phyloP scores from a whole-genome alignment of 1,140 invertebrate species.

The Brachionus plicatilis region DNA sequence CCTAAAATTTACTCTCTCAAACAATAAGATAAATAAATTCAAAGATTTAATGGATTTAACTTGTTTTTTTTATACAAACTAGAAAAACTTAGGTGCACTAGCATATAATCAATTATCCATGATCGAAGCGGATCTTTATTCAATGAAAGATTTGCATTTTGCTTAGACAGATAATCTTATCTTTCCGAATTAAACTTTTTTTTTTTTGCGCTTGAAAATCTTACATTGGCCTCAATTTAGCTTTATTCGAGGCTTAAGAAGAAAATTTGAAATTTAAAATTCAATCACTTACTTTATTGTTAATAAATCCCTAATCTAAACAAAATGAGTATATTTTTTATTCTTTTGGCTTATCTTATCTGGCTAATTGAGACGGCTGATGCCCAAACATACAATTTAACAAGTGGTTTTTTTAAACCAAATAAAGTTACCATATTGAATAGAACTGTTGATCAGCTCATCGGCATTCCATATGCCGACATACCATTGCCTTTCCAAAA shows the following conservation, averaged over 20 bases:
- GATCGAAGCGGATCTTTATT: neutral
- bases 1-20: neutral
- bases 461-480: constrained; percentile 25
- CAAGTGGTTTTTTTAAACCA: neutral
- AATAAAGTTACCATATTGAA: neutral
- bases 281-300: neutral
- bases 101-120: neutral
- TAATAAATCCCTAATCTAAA: neutral
- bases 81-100: neutral
- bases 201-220: neutral
- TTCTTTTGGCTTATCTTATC: neutral
- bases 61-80: neutral
- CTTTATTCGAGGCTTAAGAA: neutral
- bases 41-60: neutral
- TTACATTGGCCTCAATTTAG: neutral
- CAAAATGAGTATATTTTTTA: neutral
- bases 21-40: neutral
- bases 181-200: neutral
- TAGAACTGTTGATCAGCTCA: neutral
- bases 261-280: neutral
- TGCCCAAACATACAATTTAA: neutral
- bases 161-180: neutral
- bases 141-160: constrained; percentile 1
- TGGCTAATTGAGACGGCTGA: neutral
- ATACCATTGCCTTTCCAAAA: constrained; percentile 26